phyloP scores from a whole-genome alignment of 1,140 invertebrate genomes.

The Magallana ariakensis region DNA sequence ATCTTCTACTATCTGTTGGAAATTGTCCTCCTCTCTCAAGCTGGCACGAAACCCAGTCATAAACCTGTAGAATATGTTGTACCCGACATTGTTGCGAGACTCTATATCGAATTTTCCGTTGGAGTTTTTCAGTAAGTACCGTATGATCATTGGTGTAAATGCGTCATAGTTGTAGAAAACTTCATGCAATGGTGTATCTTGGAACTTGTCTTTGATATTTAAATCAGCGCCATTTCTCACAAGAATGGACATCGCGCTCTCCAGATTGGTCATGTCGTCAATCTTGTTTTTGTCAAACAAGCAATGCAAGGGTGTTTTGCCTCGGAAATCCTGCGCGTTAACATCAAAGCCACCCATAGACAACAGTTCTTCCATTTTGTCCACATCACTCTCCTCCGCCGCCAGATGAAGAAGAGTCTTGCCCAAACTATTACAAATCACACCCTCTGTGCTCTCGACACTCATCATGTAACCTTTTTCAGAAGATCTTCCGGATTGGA shows the following conservation, averaged over 20 bases:
- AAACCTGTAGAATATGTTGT: constrained; percentile 41
- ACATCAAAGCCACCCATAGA: not conserved
- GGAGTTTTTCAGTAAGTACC: not conserved
- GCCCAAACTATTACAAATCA: not conserved
- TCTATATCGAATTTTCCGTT: not conserved
- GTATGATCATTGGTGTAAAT: constrained; percentile 26
- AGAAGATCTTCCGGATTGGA: not conserved
- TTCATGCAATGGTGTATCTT: constrained; percentile 42
- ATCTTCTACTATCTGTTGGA: constrained; percentile 10
- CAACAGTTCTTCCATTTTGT: constrained; percentile 41
- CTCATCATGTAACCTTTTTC: not conserved
- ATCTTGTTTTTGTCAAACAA: constrained; percentile 31
- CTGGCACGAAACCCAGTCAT: not conserved
- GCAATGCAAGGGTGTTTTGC: constrained; percentile 39
- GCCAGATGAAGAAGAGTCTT: constrained; percentile 41
- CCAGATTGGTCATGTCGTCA: constrained; percentile 35
- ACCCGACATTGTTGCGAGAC: constrained; percentile 16
- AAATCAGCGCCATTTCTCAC: constrained; percentile 3
- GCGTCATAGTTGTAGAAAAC: constrained; percentile 40
- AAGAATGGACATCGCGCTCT: not conserved
- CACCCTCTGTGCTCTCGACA: not conserved
- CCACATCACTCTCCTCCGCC: constrained; percentile 10
- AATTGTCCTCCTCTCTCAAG: constrained; percentile 12
- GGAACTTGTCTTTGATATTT: constrained; percentile 44
- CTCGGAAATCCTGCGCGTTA: constrained; percentile 11